These are phyloP conservation scores for Petrocephalus schoutedeni DNA, from an alignment of 2,797 vertebrate genomes.

Conservation along the genomic window DNA sequence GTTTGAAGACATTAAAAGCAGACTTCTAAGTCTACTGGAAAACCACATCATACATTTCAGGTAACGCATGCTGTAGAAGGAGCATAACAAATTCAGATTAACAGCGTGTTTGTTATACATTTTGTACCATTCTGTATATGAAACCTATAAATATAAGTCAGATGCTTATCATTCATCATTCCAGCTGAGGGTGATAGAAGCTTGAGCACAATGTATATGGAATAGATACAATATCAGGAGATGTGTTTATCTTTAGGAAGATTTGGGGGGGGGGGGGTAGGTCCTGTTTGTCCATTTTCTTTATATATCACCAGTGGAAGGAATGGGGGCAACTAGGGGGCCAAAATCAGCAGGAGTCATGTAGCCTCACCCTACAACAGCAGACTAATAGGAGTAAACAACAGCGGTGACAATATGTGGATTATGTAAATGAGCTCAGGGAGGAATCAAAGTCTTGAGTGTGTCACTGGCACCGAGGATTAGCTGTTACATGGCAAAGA, in stretches of 20 bases:
- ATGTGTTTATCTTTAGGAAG: background rate
- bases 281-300: background rate
- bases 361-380: constrained; percentile 59
- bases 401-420: constrained; percentile 51
- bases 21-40: constrained; percentile 78
- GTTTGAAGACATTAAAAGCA: constrained; percentile 80
- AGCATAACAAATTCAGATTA: background rate
- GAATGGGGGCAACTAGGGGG: constrained; percentile 4
- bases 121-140: background rate
- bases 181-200: background rate
- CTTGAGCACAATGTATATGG: background rate
- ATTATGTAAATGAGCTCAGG: constrained; percentile 60
- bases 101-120: background rate
- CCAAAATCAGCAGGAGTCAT: constrained; percentile 54
- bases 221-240: background rate
- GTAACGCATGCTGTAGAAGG: constrained; percentile 50
- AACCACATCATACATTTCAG: constrained; percentile 95
- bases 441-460: constrained; percentile 39
- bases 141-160: background rate
- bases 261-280: background rate
- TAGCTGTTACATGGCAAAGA: constrained; percentile 36
- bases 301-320: background rate
- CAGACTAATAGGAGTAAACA: constrained; percentile 66
- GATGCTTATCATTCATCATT: background rate
- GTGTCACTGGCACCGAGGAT: constrained; percentile 40